These are phyloP conservation scores for Ploceus nigricollis DNA, from an alignment of 2,113 vertebrate species.

Conservation along the genomic window DNA sequence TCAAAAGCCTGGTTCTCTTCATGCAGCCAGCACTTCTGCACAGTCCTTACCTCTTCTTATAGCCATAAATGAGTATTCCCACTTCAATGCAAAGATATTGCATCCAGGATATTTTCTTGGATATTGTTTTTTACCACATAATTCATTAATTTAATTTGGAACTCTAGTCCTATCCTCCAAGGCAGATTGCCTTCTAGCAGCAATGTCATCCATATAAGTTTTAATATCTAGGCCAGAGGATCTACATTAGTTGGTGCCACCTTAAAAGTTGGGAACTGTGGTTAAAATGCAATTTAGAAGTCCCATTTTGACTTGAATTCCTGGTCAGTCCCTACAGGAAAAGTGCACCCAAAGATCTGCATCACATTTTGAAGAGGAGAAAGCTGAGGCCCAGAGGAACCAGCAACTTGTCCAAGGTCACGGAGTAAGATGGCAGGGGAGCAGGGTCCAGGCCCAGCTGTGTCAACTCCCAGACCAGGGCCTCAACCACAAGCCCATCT, in stretches of 20 bases:
- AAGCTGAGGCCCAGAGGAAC: background rate
- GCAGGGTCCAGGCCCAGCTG: slow-evolving; percentile 15
- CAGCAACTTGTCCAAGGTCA: background rate
- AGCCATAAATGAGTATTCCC: background rate
- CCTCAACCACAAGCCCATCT: slow-evolving; percentile 27
- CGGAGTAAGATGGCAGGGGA: background rate
- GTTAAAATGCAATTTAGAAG: background rate
- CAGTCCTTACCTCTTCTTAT: background rate
- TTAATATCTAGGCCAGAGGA: background rate
- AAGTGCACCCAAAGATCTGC: background rate
- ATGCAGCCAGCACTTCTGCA: background rate
- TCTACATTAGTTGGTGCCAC: background rate
- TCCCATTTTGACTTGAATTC: background rate
- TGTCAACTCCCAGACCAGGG: slow-evolving; percentile 37
- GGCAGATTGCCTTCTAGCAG: background rate
- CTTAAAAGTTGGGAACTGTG: background rate
- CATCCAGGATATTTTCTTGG: background rate
- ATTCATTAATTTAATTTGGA: background rate
- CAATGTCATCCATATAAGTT: background rate
- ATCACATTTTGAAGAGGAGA: background rate
- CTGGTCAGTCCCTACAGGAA: background rate
- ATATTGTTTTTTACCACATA: background rate
- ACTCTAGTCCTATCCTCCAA: background rate
- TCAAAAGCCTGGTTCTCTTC: background rate
- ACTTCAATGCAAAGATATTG: background rate